A percentile compares a stretch with the other conserved stretches of the same genome.
Evolutionary conservation across 2,888 invertebrate genomes (phyloP).

Genomic region (Perizoma flavofasciatum): DNA sequence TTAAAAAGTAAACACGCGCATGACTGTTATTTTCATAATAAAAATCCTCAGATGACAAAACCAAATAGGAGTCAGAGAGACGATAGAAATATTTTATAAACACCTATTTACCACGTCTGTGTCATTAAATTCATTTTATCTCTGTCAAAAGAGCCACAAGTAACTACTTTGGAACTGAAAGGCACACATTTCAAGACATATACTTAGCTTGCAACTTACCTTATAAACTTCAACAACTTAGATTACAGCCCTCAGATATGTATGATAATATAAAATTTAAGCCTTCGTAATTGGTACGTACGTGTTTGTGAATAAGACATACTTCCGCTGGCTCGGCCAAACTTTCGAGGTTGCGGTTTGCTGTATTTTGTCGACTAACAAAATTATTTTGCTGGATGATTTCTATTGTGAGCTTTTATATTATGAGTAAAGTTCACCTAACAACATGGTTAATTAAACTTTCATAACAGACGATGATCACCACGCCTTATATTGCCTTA

Average conservation of each 20-base stretch:
- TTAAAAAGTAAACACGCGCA: too few relatives aligned
- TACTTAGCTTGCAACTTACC: constrained; percentile 29
- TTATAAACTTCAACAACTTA: constrained; percentile 46
- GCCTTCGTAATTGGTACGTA: constrained; percentile 60
- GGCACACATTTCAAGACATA: constrained; percentile 19
- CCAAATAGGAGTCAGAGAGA: too few relatives aligned
- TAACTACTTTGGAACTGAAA: constrained; percentile 5
- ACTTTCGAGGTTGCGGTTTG: constrained; percentile 48
- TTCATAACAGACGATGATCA: too few relatives aligned
- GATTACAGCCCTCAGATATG: constrained; percentile 44
- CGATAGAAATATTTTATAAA: too few relatives aligned
- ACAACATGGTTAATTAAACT: too few relatives aligned
- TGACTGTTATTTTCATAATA: too few relatives aligned
- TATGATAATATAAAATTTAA: constrained; percentile 58
- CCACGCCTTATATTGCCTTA: too few relatives aligned
- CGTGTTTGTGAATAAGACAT: constrained; percentile 62
- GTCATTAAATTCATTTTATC: not conserved
- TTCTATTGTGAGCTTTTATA: constrained; percentile 30
- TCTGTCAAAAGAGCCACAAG: constrained; percentile 2
- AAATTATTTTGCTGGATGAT: constrained; percentile 47
- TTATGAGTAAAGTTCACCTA: too few relatives aligned
- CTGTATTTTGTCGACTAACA: constrained; percentile 41
- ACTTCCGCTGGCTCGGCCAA: constrained; percentile 46
- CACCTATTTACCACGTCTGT: too few relatives aligned
- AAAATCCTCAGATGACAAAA: too few relatives aligned